phyloP scores from a whole-genome alignment of 2,113 vertebrate species.

The Brachionichthys hirsutus region DNA sequence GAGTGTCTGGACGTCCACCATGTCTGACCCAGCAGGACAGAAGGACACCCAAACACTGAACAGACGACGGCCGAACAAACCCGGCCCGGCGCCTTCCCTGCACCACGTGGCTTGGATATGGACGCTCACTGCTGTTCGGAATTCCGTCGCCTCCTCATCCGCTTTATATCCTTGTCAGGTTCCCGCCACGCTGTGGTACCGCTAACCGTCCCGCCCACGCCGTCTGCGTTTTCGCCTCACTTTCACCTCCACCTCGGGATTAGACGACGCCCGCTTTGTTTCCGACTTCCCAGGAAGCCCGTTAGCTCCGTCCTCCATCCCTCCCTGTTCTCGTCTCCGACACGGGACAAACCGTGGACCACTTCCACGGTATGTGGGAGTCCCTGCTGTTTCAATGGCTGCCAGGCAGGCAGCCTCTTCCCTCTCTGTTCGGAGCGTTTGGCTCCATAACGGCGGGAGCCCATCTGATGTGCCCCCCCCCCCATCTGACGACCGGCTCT shows the following conservation, averaged over 20 bases:
- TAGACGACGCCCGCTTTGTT: neutral
- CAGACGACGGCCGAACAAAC: constrained; percentile 76
- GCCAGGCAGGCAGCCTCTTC: constrained; percentile 72
- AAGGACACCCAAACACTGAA: constrained; percentile 80
- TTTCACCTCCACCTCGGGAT: constrained; percentile 2
- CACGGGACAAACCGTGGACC: constrained; percentile 63
- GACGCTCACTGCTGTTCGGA: constrained; percentile 71
- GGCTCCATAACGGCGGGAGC: constrained; percentile 66
- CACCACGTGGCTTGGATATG: constrained; percentile 72
- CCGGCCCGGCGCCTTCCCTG: constrained; percentile 63
- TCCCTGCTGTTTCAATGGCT: constrained; percentile 76
- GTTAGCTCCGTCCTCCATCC: constrained; percentile 34
- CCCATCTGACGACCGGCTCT: constrained; percentile 76
- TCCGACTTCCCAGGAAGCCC: constrained; percentile 7
- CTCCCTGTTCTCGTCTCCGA: constrained; percentile 51
- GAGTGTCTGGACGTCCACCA: constrained; percentile 76
- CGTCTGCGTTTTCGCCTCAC: constrained; percentile 20
- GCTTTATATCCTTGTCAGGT: constrained; percentile 74
- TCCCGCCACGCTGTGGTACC: too few species aligned
- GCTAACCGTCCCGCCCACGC: too few species aligned
- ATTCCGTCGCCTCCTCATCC: constrained; percentile 71
- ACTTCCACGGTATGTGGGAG: constrained; percentile 75
- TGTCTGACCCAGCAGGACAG: constrained; percentile 81
- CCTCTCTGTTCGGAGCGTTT: constrained; percentile 62
- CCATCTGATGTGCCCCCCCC: constrained; percentile 74